A percentile compares a stretch with the other conserved stretches of the same genome.
phyloP scores from a whole-genome alignment of 2,113 vertebrate species.

The Seriola quinqueradiata region DNA sequence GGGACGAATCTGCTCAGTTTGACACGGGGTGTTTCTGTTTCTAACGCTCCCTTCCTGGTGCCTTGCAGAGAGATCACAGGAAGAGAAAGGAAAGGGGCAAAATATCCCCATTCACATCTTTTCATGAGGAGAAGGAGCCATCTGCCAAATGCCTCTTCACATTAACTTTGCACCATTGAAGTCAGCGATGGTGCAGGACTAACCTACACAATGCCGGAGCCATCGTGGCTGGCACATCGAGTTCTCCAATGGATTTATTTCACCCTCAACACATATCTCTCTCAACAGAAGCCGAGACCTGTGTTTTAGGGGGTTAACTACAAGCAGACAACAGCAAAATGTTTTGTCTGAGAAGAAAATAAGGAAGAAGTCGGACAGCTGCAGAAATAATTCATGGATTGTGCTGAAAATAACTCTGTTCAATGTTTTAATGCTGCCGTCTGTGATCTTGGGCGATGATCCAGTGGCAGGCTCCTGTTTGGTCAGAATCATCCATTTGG shows the following conservation, averaged over 20 bases:
- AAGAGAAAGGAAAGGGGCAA: conserved; percentile 72
- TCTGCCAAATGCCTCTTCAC: conserved; percentile 64
- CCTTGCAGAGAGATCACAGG: conserved; percentile 83
- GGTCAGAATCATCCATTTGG: conserved; percentile 59
- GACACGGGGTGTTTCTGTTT: conserved; percentile 62
- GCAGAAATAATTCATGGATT: conserved; percentile 64
- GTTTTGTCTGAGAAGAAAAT: conserved; percentile 28
- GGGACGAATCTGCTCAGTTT: conserved; percentile 8
- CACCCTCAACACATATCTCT: not conserved
- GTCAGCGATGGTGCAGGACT: conserved; percentile 28
- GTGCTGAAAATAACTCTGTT: conserved; percentile 65
- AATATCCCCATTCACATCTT: conserved; percentile 76
- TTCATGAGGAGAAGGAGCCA: conserved; percentile 66
- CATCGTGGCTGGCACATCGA: conserved; percentile 40
- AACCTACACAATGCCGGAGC: conserved; percentile 41
- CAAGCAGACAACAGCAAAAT: conserved; percentile 27
- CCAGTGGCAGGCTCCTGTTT: conserved; percentile 61
- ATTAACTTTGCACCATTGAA: conserved; percentile 56
- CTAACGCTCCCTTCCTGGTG: conserved; percentile 65
- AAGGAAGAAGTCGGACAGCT: conserved; percentile 42
- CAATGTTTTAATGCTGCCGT: conserved; percentile 69
- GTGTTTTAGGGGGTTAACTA: not conserved
- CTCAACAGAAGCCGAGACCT: not conserved
- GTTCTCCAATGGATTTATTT: conserved; percentile 16
- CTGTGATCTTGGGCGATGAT: conserved; percentile 50